Evolutionary conservation across 2,797 vertebrate genomes (phyloP), one percentile per base, ranked within the genome.

Genomic region (Chlorospingus semifuscus): DNA sequence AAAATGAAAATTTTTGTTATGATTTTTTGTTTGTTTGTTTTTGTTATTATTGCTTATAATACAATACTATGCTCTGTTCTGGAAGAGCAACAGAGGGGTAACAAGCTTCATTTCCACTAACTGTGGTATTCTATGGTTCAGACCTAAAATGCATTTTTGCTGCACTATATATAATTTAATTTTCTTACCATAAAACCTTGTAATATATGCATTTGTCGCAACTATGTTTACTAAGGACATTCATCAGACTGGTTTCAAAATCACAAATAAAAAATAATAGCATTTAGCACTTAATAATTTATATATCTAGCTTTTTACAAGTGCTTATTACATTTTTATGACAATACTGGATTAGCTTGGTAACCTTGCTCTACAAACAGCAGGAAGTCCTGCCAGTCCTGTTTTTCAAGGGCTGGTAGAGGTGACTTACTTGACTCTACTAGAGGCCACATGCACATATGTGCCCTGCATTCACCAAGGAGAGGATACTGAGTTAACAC

Each of bases 141-240:
- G 94, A 94, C 34, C 69, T 85, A 37, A 34, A 70, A 47, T 0
- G 1, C 72, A 39, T 82, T 94, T 92, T 91, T 96, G 90, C 77
- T 90, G 61, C 47, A 16, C 41, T 76, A 53, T 18, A 96, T 61
- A 93, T 88, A 46, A 93, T 89, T 97, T 94, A 69, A 94, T 96
- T 97, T 97, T 94, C 92, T 92, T 96, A 81, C 66, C 76, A 95
- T 83, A 87, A 93, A 97, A 96, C 87, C 90, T 94, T 57, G 87
- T 86, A 94, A 96, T 32, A 14, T 56, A 87, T 82, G 75, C 47
- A 95, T 93, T 97, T 83, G 41, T 88, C 93, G 76, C 66, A 94
- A 95, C 76, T 89, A 55, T 17, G 8, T 79, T 95, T 93, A 90
- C 79, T 79, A 93, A 87, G 59, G 77, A 93, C 26, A 59, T 76